These are phyloP conservation scores for Xylota segnis DNA, from an alignment of 2,888 invertebrate species.

Conservation along the genomic window DNA sequence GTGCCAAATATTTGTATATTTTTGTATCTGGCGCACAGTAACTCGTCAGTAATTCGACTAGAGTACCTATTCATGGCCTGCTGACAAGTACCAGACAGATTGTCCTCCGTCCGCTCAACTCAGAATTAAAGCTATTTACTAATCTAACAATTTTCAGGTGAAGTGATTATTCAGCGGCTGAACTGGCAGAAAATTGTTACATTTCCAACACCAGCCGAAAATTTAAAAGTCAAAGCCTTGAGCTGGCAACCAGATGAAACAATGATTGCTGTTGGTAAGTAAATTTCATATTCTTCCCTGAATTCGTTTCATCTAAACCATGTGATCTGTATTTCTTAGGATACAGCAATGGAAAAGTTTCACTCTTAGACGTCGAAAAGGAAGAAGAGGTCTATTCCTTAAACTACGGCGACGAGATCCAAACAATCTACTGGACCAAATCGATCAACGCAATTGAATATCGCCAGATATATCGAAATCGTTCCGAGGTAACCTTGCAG, in stretches of 20 bases:
- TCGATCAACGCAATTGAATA: conserved; percentile 80
- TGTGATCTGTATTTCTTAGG: conserved; percentile 85
- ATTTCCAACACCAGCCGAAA: conserved; percentile 91
- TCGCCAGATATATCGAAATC: conserved; percentile 78
- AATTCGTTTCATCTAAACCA: too few relatives aligned
- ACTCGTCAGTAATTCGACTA: too few relatives aligned
- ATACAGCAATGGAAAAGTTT: conserved; percentile 89
- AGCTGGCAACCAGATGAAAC: conserved; percentile 98
- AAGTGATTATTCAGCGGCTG: conserved; percentile 94
- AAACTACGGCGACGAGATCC: conserved; percentile 87
- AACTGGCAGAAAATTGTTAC: conserved; percentile 98
- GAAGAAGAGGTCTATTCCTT: conserved; percentile 90
- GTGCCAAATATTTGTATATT: too few relatives aligned
- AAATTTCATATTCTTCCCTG: neutral
- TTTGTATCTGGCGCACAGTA: too few relatives aligned
- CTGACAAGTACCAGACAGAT: too few relatives aligned
- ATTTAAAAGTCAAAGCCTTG: conserved; percentile 90
- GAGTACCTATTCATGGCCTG: too few relatives aligned
- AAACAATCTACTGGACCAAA: conserved; percentile 90
- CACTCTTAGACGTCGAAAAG: conserved; percentile 93
- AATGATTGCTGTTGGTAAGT: conserved; percentile 86
- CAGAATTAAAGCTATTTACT: too few relatives aligned
- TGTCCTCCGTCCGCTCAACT: too few relatives aligned
- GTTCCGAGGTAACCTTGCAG: conserved; percentile 77
- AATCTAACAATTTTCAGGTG: conserved; percentile 86